Percentiles rank a stretch among this genome's conserved stretches.
Evolutionary conservation across 1,140 invertebrate genomes (phyloP).

Genomic region (Drosophila insularis): DNA sequence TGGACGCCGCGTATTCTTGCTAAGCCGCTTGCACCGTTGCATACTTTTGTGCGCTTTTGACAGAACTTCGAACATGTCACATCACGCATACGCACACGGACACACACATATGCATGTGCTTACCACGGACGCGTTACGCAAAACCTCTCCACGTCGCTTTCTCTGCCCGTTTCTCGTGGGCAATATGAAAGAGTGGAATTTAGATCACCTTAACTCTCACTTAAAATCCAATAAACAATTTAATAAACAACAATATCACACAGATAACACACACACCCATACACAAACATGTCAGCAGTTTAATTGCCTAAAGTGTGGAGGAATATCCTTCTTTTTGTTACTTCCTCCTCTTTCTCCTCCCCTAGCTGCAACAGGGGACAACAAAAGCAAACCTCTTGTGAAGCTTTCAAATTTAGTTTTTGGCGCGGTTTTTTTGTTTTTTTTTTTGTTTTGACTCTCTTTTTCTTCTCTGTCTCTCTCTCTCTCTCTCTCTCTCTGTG

Average conservation of each 20-base stretch:
- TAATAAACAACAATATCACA: slow-evolving; percentile 49
- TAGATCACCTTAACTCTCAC: slow-evolving; percentile 29
- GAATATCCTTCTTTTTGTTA: slow-evolving; percentile 3
- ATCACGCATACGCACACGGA: neutral
- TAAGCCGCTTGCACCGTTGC: slow-evolving; percentile 58
- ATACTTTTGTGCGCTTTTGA: slow-evolving; percentile 68
- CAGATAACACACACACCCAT: slow-evolving; percentile 14
- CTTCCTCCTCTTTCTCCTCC: neutral
- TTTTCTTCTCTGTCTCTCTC: neutral
- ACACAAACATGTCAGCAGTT: slow-evolving; percentile 37
- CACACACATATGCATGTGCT: neutral
- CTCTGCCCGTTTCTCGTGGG: slow-evolving; percentile 48
- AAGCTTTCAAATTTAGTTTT: slow-evolving; percentile 73
- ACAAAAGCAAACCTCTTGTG: neutral
- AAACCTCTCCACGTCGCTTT: slow-evolving; percentile 3
- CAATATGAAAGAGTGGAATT: neutral
- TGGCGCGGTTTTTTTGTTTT: slow-evolving; percentile 47
- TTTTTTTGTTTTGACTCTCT: neutral
- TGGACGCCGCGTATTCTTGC: slow-evolving; percentile 30
- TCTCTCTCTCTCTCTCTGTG: slow-evolving; percentile 7
- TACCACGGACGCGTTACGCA: neutral
- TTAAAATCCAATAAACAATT: slow-evolving; percentile 72
- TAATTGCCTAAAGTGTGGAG: slow-evolving; percentile 43
- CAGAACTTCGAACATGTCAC: slow-evolving; percentile 26
- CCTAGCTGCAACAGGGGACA: neutral